These are phyloP conservation scores for Mustela nigripes DNA, from an alignment of 2,113 vertebrate species.

Conservation along the genomic window DNA sequence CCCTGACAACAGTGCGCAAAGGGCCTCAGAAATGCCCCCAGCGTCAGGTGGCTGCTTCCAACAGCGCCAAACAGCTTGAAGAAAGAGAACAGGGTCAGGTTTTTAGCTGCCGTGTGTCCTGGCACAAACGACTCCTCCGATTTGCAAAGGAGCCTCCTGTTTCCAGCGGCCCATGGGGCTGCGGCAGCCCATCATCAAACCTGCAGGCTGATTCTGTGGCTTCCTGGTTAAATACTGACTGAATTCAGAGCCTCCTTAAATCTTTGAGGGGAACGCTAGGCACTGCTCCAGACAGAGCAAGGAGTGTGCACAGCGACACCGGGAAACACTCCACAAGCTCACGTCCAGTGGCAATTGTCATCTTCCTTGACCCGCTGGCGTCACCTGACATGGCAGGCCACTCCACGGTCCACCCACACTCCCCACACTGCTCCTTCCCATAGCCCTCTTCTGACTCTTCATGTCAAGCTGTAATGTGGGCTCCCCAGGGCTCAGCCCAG, in stretches of 20 bases:
- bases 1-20: neutral
- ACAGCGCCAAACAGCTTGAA: neutral
- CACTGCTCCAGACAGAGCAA: neutral
- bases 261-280: neutral
- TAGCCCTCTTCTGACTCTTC: neutral
- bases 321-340: neutral
- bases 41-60: neutral
- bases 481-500: neutral
- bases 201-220: neutral
- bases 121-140: neutral
- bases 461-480: neutral
- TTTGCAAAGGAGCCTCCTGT: neutral
- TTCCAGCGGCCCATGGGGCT: neutral
- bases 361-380: neutral
- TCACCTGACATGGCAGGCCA: neutral
- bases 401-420: neutral
- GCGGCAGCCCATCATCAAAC: neutral
- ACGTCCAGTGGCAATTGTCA: neutral
- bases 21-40: neutral
- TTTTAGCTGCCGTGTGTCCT: neutral
- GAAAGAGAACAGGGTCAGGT: neutral
- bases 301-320: neutral
- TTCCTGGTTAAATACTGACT: neutral
- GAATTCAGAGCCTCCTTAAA: neutral
- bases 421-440: neutral